phyloP scores from a whole-genome alignment of 2,113 vertebrate genomes.

The Acrocephalus arundinaceus region DNA sequence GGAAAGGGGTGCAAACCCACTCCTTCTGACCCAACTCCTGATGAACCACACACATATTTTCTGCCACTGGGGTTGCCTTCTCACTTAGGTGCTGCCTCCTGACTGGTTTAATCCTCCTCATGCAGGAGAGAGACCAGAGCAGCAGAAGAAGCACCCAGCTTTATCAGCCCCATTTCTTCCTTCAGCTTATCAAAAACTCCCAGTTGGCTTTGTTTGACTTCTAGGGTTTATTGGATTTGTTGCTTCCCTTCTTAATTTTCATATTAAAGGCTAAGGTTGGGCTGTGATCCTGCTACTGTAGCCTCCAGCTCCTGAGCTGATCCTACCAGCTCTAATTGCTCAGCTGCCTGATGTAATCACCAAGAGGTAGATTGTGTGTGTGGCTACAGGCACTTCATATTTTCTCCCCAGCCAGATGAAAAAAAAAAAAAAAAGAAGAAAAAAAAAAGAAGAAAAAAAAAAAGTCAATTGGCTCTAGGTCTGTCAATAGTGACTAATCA shows the following conservation, averaged over 20 bases:
- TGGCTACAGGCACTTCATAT: constrained; percentile 23
- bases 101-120: not conserved
- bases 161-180: not conserved
- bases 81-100: not conserved
- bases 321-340: constrained; percentile 21
- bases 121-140: not conserved
- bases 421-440: not conserved
- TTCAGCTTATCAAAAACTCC: not conserved
- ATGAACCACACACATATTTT: not conserved
- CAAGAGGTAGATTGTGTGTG: not conserved
- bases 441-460: not conserved
- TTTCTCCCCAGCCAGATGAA: constrained; percentile 13
- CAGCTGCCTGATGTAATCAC: constrained; percentile 51
- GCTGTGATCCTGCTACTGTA: constrained; percentile 27
- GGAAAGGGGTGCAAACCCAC: not conserved
- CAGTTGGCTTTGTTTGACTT: constrained; percentile 48
- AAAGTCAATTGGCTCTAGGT: constrained; percentile 43
- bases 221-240: constrained; percentile 30
- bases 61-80: not conserved
- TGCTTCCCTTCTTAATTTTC: constrained; percentile 55
- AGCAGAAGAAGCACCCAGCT: fast-evolving
- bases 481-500: constrained; percentile 70
- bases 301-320: constrained; percentile 26
- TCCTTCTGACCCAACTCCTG: not conserved
- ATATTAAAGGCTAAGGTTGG: constrained; percentile 41